Percentiles rank a stretch among this genome's conserved stretches.
These are phyloP conservation scores for Athripsodes cinereus DNA, from an alignment of 2,888 invertebrate species.

Conservation along the genomic window DNA sequence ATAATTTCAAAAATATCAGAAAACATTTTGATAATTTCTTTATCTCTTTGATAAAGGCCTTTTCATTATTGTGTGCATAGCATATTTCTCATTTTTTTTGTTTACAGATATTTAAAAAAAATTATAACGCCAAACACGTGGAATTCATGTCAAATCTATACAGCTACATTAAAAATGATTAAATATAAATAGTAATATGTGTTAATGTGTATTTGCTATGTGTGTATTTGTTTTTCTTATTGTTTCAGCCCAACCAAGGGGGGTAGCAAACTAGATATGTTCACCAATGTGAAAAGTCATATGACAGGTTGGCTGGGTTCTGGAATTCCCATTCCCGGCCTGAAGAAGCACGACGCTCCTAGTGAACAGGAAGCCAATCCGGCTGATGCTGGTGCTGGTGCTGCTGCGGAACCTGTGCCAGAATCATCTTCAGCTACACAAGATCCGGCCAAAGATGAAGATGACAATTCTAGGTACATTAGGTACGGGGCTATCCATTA, in stretches of 20 bases:
- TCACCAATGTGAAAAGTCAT: constrained; percentile 80
- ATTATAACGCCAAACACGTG: too few species aligned
- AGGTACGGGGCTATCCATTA: constrained; percentile 59
- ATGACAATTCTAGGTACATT: constrained; percentile 83
- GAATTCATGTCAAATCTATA: too few species aligned
- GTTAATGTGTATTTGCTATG: too few species aligned
- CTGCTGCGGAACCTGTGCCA: constrained; percentile 39
- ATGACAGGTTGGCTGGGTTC: constrained; percentile 81
- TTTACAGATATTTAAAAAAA: too few species aligned
- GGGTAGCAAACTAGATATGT: constrained; percentile 70
- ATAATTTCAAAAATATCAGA: too few species aligned
- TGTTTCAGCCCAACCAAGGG: constrained; percentile 62
- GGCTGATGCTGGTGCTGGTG: too few species aligned
- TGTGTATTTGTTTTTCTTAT: neutral
- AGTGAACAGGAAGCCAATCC: constrained; percentile 38
- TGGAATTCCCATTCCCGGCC: constrained; percentile 68
- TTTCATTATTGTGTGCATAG: too few species aligned
- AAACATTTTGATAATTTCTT: too few species aligned
- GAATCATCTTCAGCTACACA: constrained; percentile 41
- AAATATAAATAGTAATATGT: too few species aligned
- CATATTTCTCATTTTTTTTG: too few species aligned
- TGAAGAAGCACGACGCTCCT: constrained; percentile 58
- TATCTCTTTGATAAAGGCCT: too few species aligned
- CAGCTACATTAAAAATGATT: too few species aligned
- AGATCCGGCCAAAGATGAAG: constrained; percentile 61